Evolutionary conservation across 2,888 invertebrate species (phyloP).

Genomic region (Watsonalla binaria): DNA sequence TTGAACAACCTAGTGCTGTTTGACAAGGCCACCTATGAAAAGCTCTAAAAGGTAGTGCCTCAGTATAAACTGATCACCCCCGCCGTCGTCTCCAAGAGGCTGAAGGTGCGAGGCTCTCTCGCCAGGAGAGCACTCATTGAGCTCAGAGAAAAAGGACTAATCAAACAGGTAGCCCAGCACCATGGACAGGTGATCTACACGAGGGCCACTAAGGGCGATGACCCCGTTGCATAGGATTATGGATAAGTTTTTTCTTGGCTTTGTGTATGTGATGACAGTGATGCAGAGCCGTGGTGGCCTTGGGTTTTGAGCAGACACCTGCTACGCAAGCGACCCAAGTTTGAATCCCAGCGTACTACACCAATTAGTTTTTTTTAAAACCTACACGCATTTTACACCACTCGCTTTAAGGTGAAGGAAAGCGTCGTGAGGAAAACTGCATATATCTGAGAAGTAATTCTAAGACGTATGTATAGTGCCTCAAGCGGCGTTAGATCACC

Average conservation of each 20-base stretch:
- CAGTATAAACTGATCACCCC: constrained; percentile 99
- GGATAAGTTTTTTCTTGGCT: constrained; percentile 65
- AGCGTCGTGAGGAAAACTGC: too few species aligned
- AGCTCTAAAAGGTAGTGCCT: constrained; percentile 96
- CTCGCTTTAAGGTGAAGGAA: too few species aligned
- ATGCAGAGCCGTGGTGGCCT: too few species aligned
- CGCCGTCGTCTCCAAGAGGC: constrained; percentile 98
- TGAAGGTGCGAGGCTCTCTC: constrained; percentile 98
- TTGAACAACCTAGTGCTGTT: constrained; percentile 99
- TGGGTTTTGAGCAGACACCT: too few species aligned
- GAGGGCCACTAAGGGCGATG: constrained; percentile 96
- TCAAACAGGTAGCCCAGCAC: constrained; percentile 97
- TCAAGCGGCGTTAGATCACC: too few species aligned
- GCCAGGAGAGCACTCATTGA: constrained; percentile 97
- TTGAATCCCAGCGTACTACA: too few species aligned
- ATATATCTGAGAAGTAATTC: too few species aligned
- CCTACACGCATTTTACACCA: too few species aligned
- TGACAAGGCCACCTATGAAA: constrained; percentile 98
- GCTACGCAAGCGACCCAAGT: too few species aligned
- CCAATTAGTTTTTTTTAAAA: too few species aligned
- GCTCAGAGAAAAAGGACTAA: constrained; percentile 95
- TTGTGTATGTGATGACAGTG: too few species aligned
- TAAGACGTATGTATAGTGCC: too few species aligned
- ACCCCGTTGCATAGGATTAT: constrained; percentile 84
- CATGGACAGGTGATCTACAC: constrained; percentile 98